Evolutionary conservation across 1,140 invertebrate genomes (phyloP).

Genomic region (Zaprionus ghesquierei): DNA sequence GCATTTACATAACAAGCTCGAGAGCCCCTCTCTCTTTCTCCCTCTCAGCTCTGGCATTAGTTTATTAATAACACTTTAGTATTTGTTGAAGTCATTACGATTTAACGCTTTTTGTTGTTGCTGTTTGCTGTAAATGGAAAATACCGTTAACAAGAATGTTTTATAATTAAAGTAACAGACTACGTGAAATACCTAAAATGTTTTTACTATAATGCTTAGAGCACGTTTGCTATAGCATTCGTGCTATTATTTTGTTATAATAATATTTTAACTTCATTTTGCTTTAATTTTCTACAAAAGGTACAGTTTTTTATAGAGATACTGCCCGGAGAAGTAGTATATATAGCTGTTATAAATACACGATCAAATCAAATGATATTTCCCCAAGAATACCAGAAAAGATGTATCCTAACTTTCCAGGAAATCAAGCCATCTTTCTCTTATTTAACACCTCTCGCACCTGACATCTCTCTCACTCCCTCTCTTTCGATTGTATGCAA

Average conservation of each 20-base stretch:
- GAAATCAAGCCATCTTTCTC: not conserved
- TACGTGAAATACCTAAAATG: not conserved
- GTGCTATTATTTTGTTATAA: not conserved
- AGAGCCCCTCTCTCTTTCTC: not conserved
- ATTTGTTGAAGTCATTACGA: slow-evolving; percentile 14
- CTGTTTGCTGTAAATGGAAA: not conserved
- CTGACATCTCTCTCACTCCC: not conserved
- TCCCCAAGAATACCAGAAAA: not conserved
- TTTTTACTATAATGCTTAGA: not conserved
- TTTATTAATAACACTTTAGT: slow-evolving; percentile 33
- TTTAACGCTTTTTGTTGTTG: not conserved
- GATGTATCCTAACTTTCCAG: too few relatives aligned
- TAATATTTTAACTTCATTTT: not conserved
- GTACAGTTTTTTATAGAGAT: not conserved
- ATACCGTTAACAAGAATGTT: not conserved
- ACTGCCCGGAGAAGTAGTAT: too few relatives aligned
- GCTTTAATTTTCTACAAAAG: not conserved
- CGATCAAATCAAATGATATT: too few relatives aligned
- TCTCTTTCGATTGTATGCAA: too few relatives aligned
- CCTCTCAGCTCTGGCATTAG: slow-evolving; percentile 5
- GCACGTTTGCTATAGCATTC: not conserved
- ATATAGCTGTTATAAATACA: too few relatives aligned
- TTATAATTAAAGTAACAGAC: not conserved
- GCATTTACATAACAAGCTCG: not conserved
- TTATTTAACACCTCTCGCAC: not conserved